Evolutionary conservation across 2,888 invertebrate genomes (phyloP), one percentile per base, ranked within the genome.

Genomic region (Rutpela maculata): DNA sequence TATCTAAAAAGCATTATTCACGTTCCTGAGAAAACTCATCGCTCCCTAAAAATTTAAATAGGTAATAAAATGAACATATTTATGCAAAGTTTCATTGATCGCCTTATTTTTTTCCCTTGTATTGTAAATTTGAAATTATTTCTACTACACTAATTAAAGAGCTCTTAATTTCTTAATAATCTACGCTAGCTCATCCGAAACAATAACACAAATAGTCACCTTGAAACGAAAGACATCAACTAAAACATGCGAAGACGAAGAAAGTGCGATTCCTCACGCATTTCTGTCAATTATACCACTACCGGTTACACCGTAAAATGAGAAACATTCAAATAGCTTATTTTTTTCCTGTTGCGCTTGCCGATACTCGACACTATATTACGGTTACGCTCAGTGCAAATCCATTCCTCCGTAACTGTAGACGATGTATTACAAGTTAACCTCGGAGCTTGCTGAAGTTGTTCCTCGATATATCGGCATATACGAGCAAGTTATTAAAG

Each of bases 401-500:
- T 55, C 55, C 15, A 55, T 59, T 22, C 19, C 15, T 19, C 10
- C 59, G 59, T 19, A 59, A 19, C 59, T 7, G 59, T 18, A 4
- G 15, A 10, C 59, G 19, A 59, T 59, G 22, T 59, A 35, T 35
- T 35, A 5, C 50, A n/a, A 6, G n/a, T 50, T 50, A 50, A 50
- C 50, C 50, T 50, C 50, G 50, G 43, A 50, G 15, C n/a, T n/a
- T 50, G 50, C 50, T n/a, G n/a, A 50, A 50, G 50, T 50, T 50
- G n/a, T n/a, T 50, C 6, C 43, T 15, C 43, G 43, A 50, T 50
- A 50, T 50, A 50, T 50, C 15, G 50, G 50, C n/a, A n/a, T 50
- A 50, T n/a, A n/a, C 7, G 50, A n/a, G 6, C 15, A n/a, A 50
- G 50, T 50, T 50, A 15, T 50, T 43, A 11, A 50, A 50, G n/a